Conservation (phyloP, 53 echinoderm and acorn worm species). For the Temnopleurus reevesii region DNA sequence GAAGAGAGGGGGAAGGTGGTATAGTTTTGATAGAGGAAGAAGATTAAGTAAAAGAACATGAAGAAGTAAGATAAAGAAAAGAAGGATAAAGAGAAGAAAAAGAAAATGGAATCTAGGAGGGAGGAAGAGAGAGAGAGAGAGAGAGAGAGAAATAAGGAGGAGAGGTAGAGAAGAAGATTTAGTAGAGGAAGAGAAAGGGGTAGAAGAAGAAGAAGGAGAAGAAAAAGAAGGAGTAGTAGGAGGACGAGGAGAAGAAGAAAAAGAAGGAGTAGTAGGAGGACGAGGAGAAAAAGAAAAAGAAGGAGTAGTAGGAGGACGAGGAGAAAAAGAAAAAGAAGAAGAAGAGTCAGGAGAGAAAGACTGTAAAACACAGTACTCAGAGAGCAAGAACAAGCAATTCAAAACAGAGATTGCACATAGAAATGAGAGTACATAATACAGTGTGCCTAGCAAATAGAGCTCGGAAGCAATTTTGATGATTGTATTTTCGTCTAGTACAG, state of each 20-base stretch:
- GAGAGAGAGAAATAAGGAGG: not conserved
- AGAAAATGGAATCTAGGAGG: not conserved
- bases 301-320: not conserved
- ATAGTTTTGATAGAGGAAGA: not conserved
- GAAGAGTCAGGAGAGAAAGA: not conserved
- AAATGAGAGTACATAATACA: not conserved
- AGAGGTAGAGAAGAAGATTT: no score
- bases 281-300: not conserved
- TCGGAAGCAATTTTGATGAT: conserved; percentile 36
- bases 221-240: not conserved
- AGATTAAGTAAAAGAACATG: not conserved
- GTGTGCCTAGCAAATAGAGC: not conserved
- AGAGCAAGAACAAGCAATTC: not conserved
- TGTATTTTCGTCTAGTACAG: conserved; percentile 22
- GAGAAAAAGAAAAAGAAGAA: not conserved
- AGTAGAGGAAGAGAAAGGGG: not conserved
- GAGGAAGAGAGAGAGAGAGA: not conserved
- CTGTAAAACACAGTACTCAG: no score
- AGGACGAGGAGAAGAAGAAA: not conserved
- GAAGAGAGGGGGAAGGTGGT: not conserved
- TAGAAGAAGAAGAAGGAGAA: not conserved
- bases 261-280: not conserved
- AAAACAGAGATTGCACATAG: not conserved
- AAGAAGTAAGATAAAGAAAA: not conserved
- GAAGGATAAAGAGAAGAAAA: not conserved